phyloP scores from a whole-genome alignment of 2,113 vertebrate genomes.

The Rhineura floridana region DNA sequence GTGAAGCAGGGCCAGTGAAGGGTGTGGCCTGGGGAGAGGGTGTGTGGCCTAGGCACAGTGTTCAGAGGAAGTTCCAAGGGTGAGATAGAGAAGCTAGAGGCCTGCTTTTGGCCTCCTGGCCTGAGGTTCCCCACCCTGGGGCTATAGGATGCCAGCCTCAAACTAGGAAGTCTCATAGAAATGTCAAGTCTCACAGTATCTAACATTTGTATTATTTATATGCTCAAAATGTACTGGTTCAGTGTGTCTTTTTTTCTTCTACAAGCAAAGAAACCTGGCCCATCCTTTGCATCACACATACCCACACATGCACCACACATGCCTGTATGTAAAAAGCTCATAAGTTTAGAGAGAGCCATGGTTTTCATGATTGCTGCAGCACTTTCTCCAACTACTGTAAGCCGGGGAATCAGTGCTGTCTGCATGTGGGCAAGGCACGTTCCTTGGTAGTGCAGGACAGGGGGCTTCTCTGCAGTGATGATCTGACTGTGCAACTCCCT shows the following conservation, averaged over 20 bases:
- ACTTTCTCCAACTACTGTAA: not conserved
- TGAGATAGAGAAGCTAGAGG: too few relatives aligned
- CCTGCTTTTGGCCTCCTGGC: too few relatives aligned
- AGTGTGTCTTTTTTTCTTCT: not conserved
- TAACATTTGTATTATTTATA: slow-evolving; percentile 36
- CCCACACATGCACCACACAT: too few relatives aligned
- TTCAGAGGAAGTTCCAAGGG: too few relatives aligned
- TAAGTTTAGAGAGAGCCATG: not conserved
- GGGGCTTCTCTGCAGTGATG: too few relatives aligned
- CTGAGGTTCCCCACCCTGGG: too few relatives aligned
- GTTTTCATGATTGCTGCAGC: not conserved
- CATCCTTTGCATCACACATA: not conserved
- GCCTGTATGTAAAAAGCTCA: not conserved
- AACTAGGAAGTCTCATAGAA: slow-evolving; percentile 1
- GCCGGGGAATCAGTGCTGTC: not conserved
- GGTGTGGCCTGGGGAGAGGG: too few relatives aligned
- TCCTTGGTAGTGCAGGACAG: too few relatives aligned
- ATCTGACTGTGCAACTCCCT: too few relatives aligned
- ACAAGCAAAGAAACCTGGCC: not conserved
- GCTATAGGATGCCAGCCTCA: not conserved
- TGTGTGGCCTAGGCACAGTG: too few relatives aligned
- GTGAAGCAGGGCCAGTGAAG: too few relatives aligned
- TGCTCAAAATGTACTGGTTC: not conserved
- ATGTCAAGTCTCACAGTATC: slow-evolving; percentile 43
- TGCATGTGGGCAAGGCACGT: too few relatives aligned